Base-by-base conservation (phyloP, 1,140 invertebrate genomes). In the Panulirus ornatus region DNA sequence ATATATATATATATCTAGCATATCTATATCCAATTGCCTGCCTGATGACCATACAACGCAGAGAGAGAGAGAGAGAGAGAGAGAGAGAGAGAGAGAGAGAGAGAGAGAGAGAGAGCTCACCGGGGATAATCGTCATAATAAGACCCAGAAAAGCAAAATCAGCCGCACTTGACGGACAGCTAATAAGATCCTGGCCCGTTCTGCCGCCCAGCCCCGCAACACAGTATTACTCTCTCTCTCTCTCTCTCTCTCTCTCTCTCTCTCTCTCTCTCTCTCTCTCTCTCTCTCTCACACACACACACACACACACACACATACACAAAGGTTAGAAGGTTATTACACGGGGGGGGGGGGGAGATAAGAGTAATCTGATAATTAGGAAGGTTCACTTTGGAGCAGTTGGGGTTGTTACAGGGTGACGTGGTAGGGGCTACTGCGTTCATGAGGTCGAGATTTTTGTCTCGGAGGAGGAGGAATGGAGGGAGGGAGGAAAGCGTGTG, bases 371-470 rank as follows among this genome's bases (percentile, higher is more conserved):
- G 42, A 73, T n/a, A 76, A 42, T 76, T 76, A 42, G 36, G 73
- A 75, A 22, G 73, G 73, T 34, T 76, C 73, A 76, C 73, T 76
- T 73, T 73, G 9, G 70, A 73, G 70, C n/a, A n/a, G n/a, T n/a
- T n/a, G n/a, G 70, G 42, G 70, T 76, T 38, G 73, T 76, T 76
- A 76, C 34, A 19, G 36, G 5, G 34, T 42, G 73, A 76, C 42
- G 44, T 42, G 36, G 73, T 34, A 73, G 42, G 27, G 70, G 70
- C 34, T 73, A 73, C n/a, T n/a, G n/a, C 38, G 73, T 76, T 76
- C 22, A 76, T 76, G 73, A 76, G 22, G 44, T 40, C 42, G 73
- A 42, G 73, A 76, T 38, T 76, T 76, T 76, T 76, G n/a, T 6
- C 1, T 22, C 58, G 8, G 27, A 63, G 58, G 58, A 63, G 27